Evolutionary conservation across 2,113 vertebrate genomes (phyloP).

Genomic region (Cyprinodon brontotheroides): DNA sequence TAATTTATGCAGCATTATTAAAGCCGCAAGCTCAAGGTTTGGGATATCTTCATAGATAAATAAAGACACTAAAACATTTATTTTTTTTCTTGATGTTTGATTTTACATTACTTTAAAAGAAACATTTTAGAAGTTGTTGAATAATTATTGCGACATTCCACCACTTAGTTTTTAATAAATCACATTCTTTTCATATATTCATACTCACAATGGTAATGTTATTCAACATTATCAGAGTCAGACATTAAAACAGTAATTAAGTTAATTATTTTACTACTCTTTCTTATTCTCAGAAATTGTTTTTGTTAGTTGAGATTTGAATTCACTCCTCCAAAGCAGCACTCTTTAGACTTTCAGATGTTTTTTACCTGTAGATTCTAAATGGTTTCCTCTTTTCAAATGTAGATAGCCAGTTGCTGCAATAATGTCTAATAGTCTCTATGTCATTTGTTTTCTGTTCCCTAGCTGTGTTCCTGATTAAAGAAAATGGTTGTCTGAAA

Average conservation of each 20-base stretch:
- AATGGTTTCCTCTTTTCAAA: not conserved
- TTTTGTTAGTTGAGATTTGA: no score
- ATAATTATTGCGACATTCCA: not conserved
- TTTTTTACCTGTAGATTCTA: not conserved
- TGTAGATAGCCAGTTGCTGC: not conserved
- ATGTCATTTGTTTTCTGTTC: no score
- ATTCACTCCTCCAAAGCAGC: no score
- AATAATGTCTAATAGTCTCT: not conserved
- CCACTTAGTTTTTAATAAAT: not conserved
- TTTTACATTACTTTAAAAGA: not conserved
- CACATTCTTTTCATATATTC: not conserved
- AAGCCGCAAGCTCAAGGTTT: slow-evolving; percentile 20
- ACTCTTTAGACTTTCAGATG: not conserved
- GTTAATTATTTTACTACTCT: no score
- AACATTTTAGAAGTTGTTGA: no score
- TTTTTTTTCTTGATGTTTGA: not conserved
- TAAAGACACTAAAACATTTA: not conserved
- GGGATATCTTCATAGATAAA: slow-evolving; percentile 1
- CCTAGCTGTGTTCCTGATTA: no score
- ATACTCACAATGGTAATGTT: not conserved
- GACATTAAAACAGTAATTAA: not conserved
- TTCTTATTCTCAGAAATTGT: no score
- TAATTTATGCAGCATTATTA: slow-evolving; percentile 41
- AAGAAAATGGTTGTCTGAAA: no score
- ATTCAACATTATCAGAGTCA: not conserved